Conservation (phyloP, 2,888 invertebrate species). For the Acheta domesticus region DNA sequence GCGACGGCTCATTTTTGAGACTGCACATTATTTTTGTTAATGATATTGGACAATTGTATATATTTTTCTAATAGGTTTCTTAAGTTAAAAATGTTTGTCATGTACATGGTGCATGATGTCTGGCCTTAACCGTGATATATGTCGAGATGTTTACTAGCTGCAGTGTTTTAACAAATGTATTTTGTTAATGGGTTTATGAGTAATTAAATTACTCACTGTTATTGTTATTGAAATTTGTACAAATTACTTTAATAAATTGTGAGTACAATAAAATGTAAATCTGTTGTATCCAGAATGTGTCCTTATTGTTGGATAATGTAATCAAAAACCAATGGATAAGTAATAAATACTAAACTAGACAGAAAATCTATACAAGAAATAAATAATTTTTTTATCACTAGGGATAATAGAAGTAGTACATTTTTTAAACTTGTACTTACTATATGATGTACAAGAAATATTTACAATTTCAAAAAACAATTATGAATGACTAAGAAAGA, state of each 20-base stretch:
- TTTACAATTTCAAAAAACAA: too few relatives aligned
- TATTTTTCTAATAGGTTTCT: constrained; percentile 31
- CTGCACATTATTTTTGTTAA: constrained; percentile 30
- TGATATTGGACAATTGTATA: constrained; percentile 31
- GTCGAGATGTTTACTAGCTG: background rate
- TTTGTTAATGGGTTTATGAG: constrained; percentile 18
- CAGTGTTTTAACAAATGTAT: constrained; percentile 9
- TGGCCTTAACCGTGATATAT: constrained; percentile 22
- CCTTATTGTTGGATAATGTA: background rate
- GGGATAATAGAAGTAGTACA: too few relatives aligned
- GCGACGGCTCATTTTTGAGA: constrained; percentile 22
- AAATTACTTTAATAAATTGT: constrained; percentile 10
- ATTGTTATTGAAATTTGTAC: constrained; percentile 7
- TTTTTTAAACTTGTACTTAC: too few relatives aligned
- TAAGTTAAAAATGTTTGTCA: constrained; percentile 24
- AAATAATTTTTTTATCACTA: too few relatives aligned
- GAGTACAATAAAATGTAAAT: constrained; percentile 3
- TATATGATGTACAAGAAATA: too few relatives aligned
- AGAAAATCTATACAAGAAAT: too few relatives aligned
- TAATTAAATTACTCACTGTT: constrained; percentile 18
- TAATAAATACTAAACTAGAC: too few relatives aligned
- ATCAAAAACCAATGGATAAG: too few relatives aligned
- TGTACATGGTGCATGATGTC: background rate
- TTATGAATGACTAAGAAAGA: too few relatives aligned
- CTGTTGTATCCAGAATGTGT: background rate